Evolutionary conservation across 1,140 invertebrate species (phyloP).

Genomic region (Drosophila cardini): DNA sequence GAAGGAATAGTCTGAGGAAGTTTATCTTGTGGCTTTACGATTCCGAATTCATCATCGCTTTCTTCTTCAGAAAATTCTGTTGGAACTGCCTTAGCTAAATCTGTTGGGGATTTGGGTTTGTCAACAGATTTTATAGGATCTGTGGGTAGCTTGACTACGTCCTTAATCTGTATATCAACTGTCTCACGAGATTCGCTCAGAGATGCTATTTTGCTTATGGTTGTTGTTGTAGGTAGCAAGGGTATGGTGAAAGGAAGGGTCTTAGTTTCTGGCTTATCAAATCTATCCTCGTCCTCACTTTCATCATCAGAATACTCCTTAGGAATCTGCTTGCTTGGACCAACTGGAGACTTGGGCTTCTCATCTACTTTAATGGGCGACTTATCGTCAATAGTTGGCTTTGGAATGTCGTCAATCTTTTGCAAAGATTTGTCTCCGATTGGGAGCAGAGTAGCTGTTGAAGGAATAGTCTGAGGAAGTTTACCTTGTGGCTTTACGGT

Average conservation of each 20-base stretch:
- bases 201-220: background rate
- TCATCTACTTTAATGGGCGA: slow-evolving; percentile 16
- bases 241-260: background rate
- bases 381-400: slow-evolving; percentile 12
- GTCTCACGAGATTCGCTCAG: slow-evolving; percentile 2
- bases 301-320: slow-evolving; percentile 36
- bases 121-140: background rate
- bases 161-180: background rate
- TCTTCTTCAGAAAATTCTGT: slow-evolving; percentile 22
- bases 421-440: slow-evolving; percentile 2
- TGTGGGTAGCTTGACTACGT: slow-evolving; percentile 1
- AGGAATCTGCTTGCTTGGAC: slow-evolving; percentile 6
- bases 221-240: slow-evolving; percentile 1
- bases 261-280: slow-evolving; percentile 18
- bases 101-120: slow-evolving; percentile 19
- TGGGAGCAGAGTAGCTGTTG: background rate
- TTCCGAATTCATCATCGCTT: slow-evolving; percentile 10
- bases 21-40: slow-evolving; percentile 3
- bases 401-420: slow-evolving; percentile 6
- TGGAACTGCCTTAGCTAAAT: background rate
- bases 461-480: slow-evolving; percentile 3
- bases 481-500: slow-evolving; percentile 6
- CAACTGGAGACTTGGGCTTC: slow-evolving; percentile 31
- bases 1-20: background rate
- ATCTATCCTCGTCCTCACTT: slow-evolving; percentile 23